These are phyloP conservation scores for Anableps anableps DNA, from an alignment of 2,797 vertebrate species.

Conservation along the genomic window DNA sequence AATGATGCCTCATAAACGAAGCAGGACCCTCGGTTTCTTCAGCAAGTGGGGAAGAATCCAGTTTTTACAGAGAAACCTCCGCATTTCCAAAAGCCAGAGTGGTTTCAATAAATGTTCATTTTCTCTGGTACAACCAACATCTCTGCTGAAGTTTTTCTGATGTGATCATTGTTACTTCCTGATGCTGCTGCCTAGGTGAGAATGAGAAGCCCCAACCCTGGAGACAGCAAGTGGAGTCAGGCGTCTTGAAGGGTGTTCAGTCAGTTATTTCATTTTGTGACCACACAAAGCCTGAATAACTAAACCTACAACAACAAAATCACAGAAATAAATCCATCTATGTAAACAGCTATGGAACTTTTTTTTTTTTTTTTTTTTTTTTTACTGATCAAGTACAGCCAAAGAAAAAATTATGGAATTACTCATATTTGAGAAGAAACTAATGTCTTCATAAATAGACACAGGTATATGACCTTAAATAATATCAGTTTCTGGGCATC, in stretches of 20 bases:
- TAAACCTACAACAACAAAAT: not conserved
- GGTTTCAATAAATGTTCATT: constrained; percentile 5
- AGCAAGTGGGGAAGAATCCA: not conserved
- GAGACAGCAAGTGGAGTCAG: not conserved
- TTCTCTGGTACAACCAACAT: not conserved
- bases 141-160: not conserved
- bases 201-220: not conserved
- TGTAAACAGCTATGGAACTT: not conserved
- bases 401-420: not conserved
- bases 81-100: not conserved
- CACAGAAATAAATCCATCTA: not conserved
- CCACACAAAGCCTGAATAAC: not conserved
- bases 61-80: constrained; percentile 1
- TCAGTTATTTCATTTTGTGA: not conserved
- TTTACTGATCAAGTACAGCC: not conserved
- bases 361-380: not conserved
- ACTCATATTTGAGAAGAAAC: too few relatives aligned
- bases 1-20: not conserved
- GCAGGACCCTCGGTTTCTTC: not conserved
- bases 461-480: too few relatives aligned
- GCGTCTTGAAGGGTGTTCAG: not conserved
- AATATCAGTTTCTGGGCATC: not conserved
- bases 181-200: not conserved
- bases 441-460: too few relatives aligned
- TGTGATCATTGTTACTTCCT: not conserved